Conservation (phyloP, 2,888 invertebrate species). For the Xanthorhoe spadicearia region DNA sequence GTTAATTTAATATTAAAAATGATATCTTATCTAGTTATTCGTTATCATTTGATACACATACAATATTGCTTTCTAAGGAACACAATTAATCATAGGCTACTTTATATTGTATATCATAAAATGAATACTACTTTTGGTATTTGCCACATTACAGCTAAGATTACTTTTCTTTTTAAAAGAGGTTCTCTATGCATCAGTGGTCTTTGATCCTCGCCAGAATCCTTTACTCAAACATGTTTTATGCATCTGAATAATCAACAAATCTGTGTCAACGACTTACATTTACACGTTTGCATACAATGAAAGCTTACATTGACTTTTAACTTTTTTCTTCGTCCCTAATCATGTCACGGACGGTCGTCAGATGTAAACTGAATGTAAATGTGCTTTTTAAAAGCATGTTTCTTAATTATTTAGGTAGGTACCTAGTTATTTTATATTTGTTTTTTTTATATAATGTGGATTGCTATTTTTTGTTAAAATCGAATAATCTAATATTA, state of each 20-base stretch:
- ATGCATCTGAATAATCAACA: neutral
- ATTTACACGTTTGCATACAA: neutral
- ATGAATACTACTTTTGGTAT: neutral
- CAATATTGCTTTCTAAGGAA: neutral
- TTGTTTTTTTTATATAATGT: too few relatives aligned
- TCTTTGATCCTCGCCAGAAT: neutral
- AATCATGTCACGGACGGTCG: constrained; percentile 42
- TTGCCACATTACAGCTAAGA: neutral
- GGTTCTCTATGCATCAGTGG: neutral
- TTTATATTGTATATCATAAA: neutral
- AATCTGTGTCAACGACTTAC: constrained; percentile 10
- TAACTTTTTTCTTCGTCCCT: constrained; percentile 32
- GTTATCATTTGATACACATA: neutral
- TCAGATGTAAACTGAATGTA: constrained; percentile 47
- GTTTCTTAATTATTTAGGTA: neutral
- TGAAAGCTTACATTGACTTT: neutral
- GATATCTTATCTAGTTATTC: neutral
- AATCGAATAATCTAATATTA: too few relatives aligned
- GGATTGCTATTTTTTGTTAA: too few relatives aligned
- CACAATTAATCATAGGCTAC: neutral
- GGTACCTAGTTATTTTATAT: too few relatives aligned
- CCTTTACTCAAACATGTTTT: neutral
- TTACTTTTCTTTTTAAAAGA: neutral
- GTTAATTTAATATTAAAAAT: neutral
- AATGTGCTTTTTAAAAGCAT: constrained; percentile 15